phyloP scores from a whole-genome alignment of 2,888 invertebrate genomes.

The Hyposoter dolosus region DNA sequence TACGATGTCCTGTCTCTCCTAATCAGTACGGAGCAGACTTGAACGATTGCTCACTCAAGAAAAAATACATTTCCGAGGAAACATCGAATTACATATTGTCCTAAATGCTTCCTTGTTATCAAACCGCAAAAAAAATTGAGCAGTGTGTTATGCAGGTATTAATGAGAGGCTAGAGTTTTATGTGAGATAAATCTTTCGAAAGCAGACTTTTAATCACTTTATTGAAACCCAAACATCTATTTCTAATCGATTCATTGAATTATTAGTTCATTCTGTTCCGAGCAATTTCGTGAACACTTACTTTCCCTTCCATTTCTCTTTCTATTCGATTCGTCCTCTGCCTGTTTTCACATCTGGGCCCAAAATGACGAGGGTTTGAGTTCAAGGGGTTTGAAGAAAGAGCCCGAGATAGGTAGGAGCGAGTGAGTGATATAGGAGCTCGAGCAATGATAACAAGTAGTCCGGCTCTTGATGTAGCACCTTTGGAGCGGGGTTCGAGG shows the following conservation, averaged over 20 bases:
- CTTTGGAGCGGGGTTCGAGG: slow-evolving; percentile 61
- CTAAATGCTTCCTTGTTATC: too few relatives aligned
- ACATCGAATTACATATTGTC: neutral
- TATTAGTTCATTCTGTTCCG: neutral
- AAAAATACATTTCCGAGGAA: neutral
- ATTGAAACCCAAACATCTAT: neutral
- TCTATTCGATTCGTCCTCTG: neutral
- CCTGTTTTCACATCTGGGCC: slow-evolving; percentile 27
- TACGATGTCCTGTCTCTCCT: neutral
- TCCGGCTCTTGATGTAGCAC: slow-evolving; percentile 59
- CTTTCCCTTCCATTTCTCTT: neutral
- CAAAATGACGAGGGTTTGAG: slow-evolving; percentile 8
- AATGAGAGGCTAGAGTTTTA: too few relatives aligned
- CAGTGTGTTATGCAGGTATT: too few relatives aligned
- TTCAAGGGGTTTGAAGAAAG: slow-evolving; percentile 28
- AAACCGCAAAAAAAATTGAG: too few relatives aligned
- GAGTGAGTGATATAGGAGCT: slow-evolving; percentile 37
- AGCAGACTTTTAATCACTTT: too few relatives aligned
- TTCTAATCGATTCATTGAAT: neutral
- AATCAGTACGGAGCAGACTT: neutral
- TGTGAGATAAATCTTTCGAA: too few relatives aligned
- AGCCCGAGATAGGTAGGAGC: slow-evolving; percentile 10
- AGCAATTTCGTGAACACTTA: neutral
- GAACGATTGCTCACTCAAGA: slow-evolving; percentile 37
- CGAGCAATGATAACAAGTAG: slow-evolving; percentile 64